Percentiles rank a stretch among this genome's conserved stretches.
These are phyloP conservation scores for Galerucella calmariensis DNA, from an alignment of 2,888 invertebrate genomes.

Conservation along the genomic window DNA sequence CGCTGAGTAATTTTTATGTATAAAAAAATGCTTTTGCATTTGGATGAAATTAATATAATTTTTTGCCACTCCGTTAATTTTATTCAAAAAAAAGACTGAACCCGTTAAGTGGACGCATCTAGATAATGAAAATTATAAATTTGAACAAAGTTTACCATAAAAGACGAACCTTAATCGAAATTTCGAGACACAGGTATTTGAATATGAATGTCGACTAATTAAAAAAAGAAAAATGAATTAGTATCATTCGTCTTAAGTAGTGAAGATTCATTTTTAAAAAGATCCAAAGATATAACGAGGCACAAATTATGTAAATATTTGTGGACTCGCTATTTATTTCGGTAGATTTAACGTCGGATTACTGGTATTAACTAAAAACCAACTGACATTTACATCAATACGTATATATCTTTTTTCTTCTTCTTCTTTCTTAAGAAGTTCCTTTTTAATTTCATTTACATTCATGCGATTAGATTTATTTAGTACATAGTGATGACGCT, in stretches of 20 bases:
- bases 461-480: neutral
- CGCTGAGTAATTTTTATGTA: too few relatives aligned
- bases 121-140: constrained; percentile 31
- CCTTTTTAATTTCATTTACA: neutral
- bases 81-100: neutral
- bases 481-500: too few relatives aligned
- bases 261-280: constrained; percentile 26
- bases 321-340: constrained; percentile 24
- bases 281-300: constrained; percentile 28
- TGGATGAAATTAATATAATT: too few relatives aligned
- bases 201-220: constrained; percentile 39
- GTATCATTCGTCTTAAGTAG: constrained; percentile 25
- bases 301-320: constrained; percentile 40
- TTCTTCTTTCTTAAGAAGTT: constrained; percentile 14
- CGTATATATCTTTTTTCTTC: constrained; percentile 1
- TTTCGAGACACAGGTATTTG: constrained; percentile 22
- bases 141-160: constrained; percentile 33
- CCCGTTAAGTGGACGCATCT: constrained; percentile 19
- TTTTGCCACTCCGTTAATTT: neutral
- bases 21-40: too few relatives aligned
- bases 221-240: constrained; percentile 33
- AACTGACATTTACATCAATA: neutral
- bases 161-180: constrained; percentile 13
- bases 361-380: neutral
- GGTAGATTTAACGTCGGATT: neutral